Evolutionary conservation across 1,140 invertebrate species (phyloP), one percentile per base, ranked within the genome.

Genomic region (Leptinotarsa texana): DNA sequence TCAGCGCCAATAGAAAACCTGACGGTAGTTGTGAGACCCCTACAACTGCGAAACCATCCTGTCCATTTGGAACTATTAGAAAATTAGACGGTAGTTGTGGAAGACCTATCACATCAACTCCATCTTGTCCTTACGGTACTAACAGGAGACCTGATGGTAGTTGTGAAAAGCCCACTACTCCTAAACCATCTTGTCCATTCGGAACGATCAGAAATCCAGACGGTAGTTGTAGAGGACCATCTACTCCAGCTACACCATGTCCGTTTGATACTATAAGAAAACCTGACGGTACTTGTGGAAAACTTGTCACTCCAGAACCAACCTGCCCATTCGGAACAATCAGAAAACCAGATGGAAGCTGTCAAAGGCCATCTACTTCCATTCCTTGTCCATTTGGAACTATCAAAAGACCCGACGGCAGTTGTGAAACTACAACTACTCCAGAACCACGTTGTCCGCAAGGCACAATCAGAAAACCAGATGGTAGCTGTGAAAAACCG

Each of bases 41-140:
- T 21, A n/a, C 72, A 5, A 73, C 63, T n/a, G 3, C 69, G 1
- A 13, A 18, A n/a, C 69, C 69, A 18, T 8, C 27, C 27, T 70
- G 69, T 66, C 51, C 62, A 73, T 33, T 33, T 33, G 69, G 69
- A n/a, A 70, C 69, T 15, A 48, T 24, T 6, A 63, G 24, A 51
- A 47, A 67, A 73, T 72, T 72, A 1, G 63, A 73, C 69, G 75
- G 75, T 42, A 51, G 69, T 21, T 78, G 77, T 57, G 49, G 27
- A 24, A n/a, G 22, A 61, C 63, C 18, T 4, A 48, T 18, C 21
- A 49, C 72, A 13, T 42, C 51, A 18, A 22, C 47, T 3, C 69
- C 67, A 48, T 22, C 47, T 1, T 72, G 72, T 62, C 80, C 81
- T n/a, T 78, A 76, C 3, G 77, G 72, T 6, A 75, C 75, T 49